phyloP scores from a whole-genome alignment of 2,797 vertebrate genomes.

The Scyliorhinus canicula region DNA sequence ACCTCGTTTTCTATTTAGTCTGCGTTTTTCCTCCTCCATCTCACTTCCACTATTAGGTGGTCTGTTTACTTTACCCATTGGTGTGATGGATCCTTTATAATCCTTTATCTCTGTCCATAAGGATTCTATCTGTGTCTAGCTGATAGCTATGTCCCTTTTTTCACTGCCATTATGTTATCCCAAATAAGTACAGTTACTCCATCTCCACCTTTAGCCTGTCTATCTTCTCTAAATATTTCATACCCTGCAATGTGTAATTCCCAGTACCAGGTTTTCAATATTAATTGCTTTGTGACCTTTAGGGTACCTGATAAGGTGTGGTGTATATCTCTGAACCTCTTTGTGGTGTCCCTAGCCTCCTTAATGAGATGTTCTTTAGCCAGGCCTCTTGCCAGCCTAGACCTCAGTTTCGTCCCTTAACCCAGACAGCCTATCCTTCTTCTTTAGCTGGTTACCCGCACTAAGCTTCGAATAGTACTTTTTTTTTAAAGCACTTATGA shows the following conservation, averaged over 20 bases:
- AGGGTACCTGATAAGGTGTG: neutral
- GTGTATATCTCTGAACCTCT: neutral
- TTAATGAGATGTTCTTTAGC: neutral
- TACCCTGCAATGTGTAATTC: no score
- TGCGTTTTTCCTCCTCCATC: neutral
- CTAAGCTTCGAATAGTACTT: neutral
- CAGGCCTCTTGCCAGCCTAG: neutral
- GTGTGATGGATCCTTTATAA: neutral
- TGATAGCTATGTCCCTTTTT: no score
- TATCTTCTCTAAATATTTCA: no score
- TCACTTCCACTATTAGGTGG: neutral
- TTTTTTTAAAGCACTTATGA: neutral
- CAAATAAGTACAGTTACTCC: no score
- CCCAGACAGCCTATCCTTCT: neutral
- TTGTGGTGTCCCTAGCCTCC: neutral
- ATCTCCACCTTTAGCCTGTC: no score
- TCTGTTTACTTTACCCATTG: neutral
- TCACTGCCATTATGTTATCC: no score
- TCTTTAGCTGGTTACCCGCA: neutral
- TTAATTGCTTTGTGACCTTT: neutral
- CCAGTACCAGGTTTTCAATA: no score
- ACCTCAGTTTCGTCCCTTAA: neutral
- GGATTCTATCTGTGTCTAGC: neutral
- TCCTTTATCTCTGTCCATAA: neutral
- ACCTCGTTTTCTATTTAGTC: neutral